Percentiles rank a stretch among this genome's conserved stretches.
These are phyloP conservation scores for Andrena flavipes DNA, from an alignment of 2,888 invertebrate species.

Conservation along the genomic window DNA sequence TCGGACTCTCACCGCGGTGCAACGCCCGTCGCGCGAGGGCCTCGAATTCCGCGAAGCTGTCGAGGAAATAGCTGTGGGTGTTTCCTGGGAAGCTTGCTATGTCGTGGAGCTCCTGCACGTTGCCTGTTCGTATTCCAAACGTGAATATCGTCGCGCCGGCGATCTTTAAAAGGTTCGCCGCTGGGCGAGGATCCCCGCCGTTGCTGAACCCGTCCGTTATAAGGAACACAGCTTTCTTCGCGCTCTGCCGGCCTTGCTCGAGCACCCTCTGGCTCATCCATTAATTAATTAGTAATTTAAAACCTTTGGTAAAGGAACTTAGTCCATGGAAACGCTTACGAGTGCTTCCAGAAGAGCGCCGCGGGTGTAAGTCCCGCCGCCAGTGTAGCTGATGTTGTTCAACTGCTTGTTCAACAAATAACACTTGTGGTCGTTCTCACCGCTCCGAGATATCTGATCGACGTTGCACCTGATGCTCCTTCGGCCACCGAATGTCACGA, in stretches of 20 bases:
- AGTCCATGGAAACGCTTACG: constrained; percentile 81
- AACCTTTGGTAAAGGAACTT: not conserved
- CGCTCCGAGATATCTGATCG: constrained; percentile 87
- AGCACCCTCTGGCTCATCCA: constrained; percentile 84
- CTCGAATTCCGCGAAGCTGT: constrained; percentile 90
- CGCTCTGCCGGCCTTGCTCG: constrained; percentile 83
- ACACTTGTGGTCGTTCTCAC: constrained; percentile 88
- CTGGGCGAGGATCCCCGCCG: constrained; percentile 88
- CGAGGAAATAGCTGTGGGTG: constrained; percentile 88
- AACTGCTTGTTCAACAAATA: constrained; percentile 87
- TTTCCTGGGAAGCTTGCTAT: constrained; percentile 88
- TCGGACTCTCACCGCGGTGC: constrained; percentile 86
- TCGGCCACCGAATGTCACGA: constrained; percentile 89
- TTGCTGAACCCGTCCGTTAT: constrained; percentile 91
- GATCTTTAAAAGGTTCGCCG: constrained; percentile 87
- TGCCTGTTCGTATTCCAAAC: constrained; percentile 88
- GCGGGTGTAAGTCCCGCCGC: constrained; percentile 89
- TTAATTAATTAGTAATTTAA: not conserved
- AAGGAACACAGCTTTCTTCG: constrained; percentile 88
- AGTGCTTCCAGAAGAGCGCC: constrained; percentile 89
- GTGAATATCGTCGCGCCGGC: constrained; percentile 86
- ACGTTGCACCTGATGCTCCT: constrained; percentile 87
- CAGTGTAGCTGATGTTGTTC: constrained; percentile 87
- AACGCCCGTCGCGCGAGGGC: constrained; percentile 89
- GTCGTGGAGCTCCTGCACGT: constrained; percentile 87